Conservation (phyloP, 2,113 vertebrate species). For the Numida meleagris region DNA sequence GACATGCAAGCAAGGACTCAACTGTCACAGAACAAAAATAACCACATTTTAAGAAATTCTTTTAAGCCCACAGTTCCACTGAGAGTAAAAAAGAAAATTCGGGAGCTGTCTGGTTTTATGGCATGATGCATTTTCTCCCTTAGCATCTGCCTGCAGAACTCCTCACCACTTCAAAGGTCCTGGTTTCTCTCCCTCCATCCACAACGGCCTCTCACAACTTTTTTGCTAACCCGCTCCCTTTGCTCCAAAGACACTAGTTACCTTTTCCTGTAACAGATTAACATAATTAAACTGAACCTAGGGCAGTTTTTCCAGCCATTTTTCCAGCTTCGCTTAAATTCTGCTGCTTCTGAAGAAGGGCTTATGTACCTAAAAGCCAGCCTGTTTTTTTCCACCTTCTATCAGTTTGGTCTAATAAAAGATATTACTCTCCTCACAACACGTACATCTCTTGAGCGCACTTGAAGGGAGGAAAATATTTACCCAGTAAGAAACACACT, state of each 20-base stretch:
- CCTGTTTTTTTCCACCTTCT: constrained; percentile 22
- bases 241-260: not conserved
- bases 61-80: not conserved
- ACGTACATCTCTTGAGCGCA: constrained; percentile 36
- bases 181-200: not conserved
- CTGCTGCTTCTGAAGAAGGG: not conserved
- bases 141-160: not conserved
- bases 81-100: not conserved
- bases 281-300: constrained; percentile 10
- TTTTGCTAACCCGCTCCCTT: not conserved
- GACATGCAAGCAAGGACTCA: not conserved
- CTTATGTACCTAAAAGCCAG: not conserved
- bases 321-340: not conserved
- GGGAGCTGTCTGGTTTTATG: not conserved
- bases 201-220: not conserved
- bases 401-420: constrained; percentile 56
- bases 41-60: not conserved
- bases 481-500: constrained; percentile 38
- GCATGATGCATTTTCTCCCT: not conserved
- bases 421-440: constrained; percentile 20
- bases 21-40: not conserved
- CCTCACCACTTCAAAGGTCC: constrained; percentile 24
- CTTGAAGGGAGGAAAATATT: constrained; percentile 55
- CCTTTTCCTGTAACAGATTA: not conserved
- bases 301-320: not conserved